phyloP scores from a whole-genome alignment of 2,113 vertebrate genomes.

The Zeus faber region DNA sequence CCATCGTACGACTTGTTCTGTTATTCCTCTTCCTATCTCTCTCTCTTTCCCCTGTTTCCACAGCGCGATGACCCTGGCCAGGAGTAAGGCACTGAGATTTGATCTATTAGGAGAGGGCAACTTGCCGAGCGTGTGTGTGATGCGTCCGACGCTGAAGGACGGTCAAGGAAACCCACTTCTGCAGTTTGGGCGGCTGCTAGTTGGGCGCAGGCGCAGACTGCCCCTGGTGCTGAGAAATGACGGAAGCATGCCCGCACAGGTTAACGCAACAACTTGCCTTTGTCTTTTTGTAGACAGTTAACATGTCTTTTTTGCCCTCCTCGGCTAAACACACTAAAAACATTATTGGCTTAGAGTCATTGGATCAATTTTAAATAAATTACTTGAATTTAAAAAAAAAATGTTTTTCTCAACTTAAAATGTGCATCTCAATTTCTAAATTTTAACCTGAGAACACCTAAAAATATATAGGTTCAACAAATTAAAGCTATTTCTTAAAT shows the following conservation, averaged over 20 bases:
- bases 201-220: conserved; percentile 66
- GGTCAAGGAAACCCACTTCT: conserved; percentile 73
- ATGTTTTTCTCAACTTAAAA: too few relatives aligned
- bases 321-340: too few relatives aligned
- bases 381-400: too few relatives aligned
- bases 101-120: conserved; percentile 80
- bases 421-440: too few relatives aligned
- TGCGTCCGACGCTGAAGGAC: conserved; percentile 71
- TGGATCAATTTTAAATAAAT: too few relatives aligned
- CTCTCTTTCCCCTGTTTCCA: not conserved
- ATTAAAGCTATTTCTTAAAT: too few relatives aligned
- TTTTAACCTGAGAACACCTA: too few relatives aligned
- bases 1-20: not conserved
- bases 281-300: too few relatives aligned
- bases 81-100: conserved; percentile 72
- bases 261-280: conserved; percentile 41
- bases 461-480: too few relatives aligned
- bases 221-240: conserved; percentile 81
- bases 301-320: too few relatives aligned
- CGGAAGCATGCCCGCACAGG: conserved; percentile 76
- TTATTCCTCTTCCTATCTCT: not conserved
- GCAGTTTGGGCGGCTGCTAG: conserved; percentile 76
- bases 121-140: conserved; percentile 76
- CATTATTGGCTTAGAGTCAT: too few relatives aligned
- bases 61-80: conserved; percentile 42